These are phyloP conservation scores for Enteromius fasciolatus DNA, from an alignment of 2,797 vertebrate genomes.

Conservation along the genomic window DNA sequence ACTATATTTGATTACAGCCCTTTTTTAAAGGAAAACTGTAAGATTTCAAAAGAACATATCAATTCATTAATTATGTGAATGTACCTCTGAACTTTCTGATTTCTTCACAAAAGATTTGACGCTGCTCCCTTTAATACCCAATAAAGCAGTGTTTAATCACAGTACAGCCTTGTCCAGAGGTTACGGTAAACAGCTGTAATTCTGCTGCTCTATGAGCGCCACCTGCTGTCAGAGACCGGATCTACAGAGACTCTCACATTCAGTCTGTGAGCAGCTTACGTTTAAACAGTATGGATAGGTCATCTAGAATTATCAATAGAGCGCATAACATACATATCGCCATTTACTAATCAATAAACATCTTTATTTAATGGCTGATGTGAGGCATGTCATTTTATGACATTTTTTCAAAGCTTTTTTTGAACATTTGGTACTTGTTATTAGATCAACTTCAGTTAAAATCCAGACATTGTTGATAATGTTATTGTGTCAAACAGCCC, in stretches of 20 bases:
- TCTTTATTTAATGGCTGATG: neutral
- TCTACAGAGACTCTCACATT: neutral
- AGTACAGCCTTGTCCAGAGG: neutral
- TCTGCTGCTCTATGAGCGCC: neutral
- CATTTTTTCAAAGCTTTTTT: too few relatives aligned
- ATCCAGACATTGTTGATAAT: neutral
- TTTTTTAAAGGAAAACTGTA: neutral
- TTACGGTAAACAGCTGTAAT: neutral
- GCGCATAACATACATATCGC: neutral
- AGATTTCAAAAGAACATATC: neutral
- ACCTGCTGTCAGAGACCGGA: neutral
- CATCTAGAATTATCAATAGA: neutral
- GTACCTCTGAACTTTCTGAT: neutral
- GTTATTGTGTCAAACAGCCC: too few relatives aligned
- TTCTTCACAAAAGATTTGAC: neutral
- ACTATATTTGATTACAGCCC: neutral
- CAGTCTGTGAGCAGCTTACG: neutral
- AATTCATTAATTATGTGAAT: neutral
- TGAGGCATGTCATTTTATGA: neutral
- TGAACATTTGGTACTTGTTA: too few relatives aligned
- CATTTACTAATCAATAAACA: too few relatives aligned
- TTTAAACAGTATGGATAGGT: neutral
- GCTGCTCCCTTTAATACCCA: neutral
- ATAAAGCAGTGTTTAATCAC: neutral
- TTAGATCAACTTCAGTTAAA: too few relatives aligned